A percentile compares a stretch with the other conserved stretches of the same genome.
Conservation (phyloP, 2,113 vertebrate genomes). For the Oncorhynchus clarkii region DNA sequence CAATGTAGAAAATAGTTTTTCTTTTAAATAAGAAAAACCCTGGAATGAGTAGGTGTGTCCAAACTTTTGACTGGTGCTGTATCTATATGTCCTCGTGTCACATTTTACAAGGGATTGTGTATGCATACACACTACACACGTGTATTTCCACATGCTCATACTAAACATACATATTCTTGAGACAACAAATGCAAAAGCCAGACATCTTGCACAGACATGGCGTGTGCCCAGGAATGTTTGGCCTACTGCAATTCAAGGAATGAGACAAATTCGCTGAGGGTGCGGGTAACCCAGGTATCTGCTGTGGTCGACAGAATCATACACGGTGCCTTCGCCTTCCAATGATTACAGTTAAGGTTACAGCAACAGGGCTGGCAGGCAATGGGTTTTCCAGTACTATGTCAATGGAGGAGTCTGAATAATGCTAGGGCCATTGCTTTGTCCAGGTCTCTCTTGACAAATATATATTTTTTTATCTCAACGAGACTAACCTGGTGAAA, state of each 20-base stretch:
- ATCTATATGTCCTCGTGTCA: no score
- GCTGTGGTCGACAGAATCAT: neutral
- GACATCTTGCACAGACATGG: neutral
- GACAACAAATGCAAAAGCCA: neutral
- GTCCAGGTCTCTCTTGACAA: no score
- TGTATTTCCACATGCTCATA: no score
- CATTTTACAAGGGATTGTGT: no score
- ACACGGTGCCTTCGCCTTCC: neutral
- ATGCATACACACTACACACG: no score
- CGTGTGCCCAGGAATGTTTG: neutral
- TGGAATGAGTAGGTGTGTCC: no score
- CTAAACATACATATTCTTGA: no score
- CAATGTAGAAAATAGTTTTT: no score
- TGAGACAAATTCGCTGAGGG: neutral
- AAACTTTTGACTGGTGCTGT: no score
- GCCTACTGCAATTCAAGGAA: neutral
- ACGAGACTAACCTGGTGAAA: no score
- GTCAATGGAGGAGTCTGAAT: neutral
- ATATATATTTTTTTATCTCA: no score
- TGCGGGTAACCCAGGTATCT: neutral
- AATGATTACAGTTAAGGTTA: neutral
- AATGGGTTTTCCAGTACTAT: neutral
- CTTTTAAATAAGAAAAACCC: no score
- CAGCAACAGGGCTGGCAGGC: neutral
- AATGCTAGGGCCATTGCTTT: neutral